A percentile compares a stretch with the other conserved stretches of the same genome.
Evolutionary conservation across 2,888 invertebrate species (phyloP).

Genomic region (Callimorpha dominula): DNA sequence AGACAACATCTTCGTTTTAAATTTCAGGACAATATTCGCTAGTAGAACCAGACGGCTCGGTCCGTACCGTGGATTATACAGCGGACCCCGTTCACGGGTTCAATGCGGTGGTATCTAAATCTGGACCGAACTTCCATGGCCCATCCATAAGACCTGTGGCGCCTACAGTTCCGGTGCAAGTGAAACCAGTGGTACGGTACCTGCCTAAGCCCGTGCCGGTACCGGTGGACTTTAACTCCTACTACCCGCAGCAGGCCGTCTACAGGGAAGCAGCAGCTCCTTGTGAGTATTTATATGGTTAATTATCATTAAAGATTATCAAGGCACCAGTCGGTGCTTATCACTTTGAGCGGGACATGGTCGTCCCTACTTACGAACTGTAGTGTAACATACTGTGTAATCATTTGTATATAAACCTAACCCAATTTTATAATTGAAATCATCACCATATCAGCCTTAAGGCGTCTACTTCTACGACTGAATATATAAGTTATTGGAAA

Average conservation of each 20-base stretch:
- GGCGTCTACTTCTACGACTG: too few relatives aligned
- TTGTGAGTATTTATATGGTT: neutral
- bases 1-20: neutral
- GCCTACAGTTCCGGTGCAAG: conserved; percentile 37
- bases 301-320: neutral
- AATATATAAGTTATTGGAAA: too few relatives aligned
- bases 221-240: conserved; percentile 71
- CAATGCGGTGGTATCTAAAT: conserved; percentile 86
- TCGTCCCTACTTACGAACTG: too few relatives aligned
- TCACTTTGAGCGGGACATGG: too few relatives aligned
- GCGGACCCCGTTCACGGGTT: conserved; percentile 87
- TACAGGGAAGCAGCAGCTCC: conserved; percentile 8
- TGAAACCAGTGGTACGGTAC: conserved; percentile 60
- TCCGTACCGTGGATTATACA: conserved; percentile 86
- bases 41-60: conserved; percentile 84
- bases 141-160: conserved; percentile 61
- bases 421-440: too few relatives aligned
- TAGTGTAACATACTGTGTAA: too few relatives aligned
- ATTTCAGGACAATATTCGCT: conserved; percentile 83
- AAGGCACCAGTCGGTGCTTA: too few relatives aligned
- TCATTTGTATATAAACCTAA: too few relatives aligned
- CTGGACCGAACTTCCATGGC: conserved; percentile 81
- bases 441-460: too few relatives aligned
- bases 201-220: conserved; percentile 69
- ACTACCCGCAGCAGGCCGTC: conserved; percentile 43